Conservation (phyloP, 1,140 invertebrate genomes). For the Mylabris phalerata region DNA sequence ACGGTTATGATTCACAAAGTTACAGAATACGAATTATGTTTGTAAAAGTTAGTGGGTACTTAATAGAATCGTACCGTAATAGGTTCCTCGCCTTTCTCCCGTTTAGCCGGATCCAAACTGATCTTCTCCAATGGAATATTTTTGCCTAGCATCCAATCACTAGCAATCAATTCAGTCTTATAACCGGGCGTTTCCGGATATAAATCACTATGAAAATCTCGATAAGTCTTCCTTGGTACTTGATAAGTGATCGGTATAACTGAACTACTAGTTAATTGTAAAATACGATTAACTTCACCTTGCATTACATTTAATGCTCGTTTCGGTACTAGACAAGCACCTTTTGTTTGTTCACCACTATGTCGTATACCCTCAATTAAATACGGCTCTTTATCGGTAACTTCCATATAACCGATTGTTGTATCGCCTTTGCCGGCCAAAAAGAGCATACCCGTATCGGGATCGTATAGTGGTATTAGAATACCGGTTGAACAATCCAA, state of each 20-base stretch:
- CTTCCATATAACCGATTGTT: constrained; percentile 79
- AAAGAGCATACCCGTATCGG: constrained; percentile 91
- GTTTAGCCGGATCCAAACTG: constrained; percentile 67
- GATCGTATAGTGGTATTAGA: constrained; percentile 81
- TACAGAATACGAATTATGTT: no score
- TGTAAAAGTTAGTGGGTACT: no score
- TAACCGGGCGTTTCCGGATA: constrained; percentile 81
- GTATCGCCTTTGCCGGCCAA: constrained; percentile 86
- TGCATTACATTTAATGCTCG: constrained; percentile 89
- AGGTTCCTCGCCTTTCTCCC: constrained; percentile 52
- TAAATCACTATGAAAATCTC: constrained; percentile 88
- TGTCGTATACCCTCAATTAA: constrained; percentile 76
- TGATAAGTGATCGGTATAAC: constrained; percentile 91
- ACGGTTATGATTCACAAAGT: no score
- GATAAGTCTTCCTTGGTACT: constrained; percentile 73
- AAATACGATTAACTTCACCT: constrained; percentile 84
- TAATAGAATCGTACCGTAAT: constrained; percentile 49
- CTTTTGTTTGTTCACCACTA: constrained; percentile 83
- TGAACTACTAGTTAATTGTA: constrained; percentile 75
- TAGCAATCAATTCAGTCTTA: constrained; percentile 65
- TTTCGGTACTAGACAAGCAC: constrained; percentile 85
- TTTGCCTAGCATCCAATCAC: constrained; percentile 69
- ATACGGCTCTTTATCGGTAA: constrained; percentile 76
- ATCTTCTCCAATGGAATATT: constrained; percentile 68
- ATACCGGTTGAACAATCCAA: constrained; percentile 88